A percentile compares a stretch with the other conserved stretches of the same genome.
phyloP scores from a whole-genome alignment of 2,797 vertebrate genomes.

The Lophius americanus region DNA sequence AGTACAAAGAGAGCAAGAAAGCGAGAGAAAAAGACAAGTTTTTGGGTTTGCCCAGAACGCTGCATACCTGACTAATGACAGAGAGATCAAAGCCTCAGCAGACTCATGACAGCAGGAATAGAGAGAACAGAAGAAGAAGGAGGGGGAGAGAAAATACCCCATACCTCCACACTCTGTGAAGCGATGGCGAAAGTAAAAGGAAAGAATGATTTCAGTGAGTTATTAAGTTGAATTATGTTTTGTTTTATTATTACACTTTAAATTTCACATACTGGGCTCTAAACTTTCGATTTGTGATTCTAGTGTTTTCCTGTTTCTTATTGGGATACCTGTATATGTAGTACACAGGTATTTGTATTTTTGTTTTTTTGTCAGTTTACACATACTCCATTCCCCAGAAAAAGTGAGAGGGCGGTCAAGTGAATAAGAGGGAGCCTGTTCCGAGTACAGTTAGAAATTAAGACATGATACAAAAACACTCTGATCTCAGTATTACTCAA shows the following conservation, averaged over 20 bases:
- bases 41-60: conserved; percentile 55
- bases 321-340: too few relatives aligned
- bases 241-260: not conserved
- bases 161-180: conserved; percentile 35
- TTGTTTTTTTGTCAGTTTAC: too few relatives aligned
- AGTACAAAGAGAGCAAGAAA: conserved; percentile 39
- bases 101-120: conserved; percentile 73
- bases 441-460: too few relatives aligned
- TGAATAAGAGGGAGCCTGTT: too few relatives aligned
- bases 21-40: conserved; percentile 49
- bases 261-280: too few relatives aligned
- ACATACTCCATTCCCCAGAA: too few relatives aligned
- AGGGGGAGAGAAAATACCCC: conserved; percentile 17
- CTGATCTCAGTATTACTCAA: too few relatives aligned
- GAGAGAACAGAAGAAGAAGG: conserved; percentile 26
- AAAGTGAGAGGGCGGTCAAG: too few relatives aligned
- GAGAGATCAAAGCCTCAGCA: conserved; percentile 79
- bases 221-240: not conserved
- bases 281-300: too few relatives aligned
- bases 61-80: conserved; percentile 86
- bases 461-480: too few relatives aligned
- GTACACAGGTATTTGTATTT: too few relatives aligned
- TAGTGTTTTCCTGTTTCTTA: too few relatives aligned
- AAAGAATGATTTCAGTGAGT: not conserved
- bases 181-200: conserved; percentile 4